phyloP scores from a whole-genome alignment of 2,888 invertebrate genomes.

The Xestoiulus laeticollis region DNA sequence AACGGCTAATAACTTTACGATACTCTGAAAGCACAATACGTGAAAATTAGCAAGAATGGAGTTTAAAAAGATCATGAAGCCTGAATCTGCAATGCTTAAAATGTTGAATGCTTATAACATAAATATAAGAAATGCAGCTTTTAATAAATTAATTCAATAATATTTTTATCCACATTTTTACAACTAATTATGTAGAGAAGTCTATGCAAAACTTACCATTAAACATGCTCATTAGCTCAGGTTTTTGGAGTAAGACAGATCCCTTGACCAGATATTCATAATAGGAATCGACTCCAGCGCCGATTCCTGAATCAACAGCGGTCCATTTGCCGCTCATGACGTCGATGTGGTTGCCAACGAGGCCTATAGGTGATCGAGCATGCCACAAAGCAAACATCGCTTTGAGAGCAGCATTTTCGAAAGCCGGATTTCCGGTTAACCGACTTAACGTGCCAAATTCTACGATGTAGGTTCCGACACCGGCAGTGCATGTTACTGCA shows the following conservation, averaged over 20 bases:
- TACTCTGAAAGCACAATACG: constrained; percentile 62
- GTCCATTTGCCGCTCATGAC: not conserved
- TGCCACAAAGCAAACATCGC: constrained; percentile 70
- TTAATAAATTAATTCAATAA: too few relatives aligned
- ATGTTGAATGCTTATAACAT: too few relatives aligned
- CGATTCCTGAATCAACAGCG: constrained; percentile 67
- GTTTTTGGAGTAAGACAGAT: constrained; percentile 86
- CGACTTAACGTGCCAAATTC: constrained; percentile 95
- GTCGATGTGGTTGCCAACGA: constrained; percentile 88
- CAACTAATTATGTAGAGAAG: too few relatives aligned
- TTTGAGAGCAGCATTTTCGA: constrained; percentile 83
- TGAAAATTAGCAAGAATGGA: too few relatives aligned
- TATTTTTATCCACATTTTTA: too few relatives aligned
- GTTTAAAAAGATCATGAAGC: too few relatives aligned
- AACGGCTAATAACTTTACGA: constrained; percentile 65
- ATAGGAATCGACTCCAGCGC: constrained; percentile 73
- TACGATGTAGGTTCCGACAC: constrained; percentile 95
- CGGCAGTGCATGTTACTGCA: constrained; percentile 96
- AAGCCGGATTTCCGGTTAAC: constrained; percentile 91
- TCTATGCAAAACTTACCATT: constrained; percentile 65
- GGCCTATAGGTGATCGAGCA: constrained; percentile 63
- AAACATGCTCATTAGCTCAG: constrained; percentile 92
- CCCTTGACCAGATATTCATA: constrained; percentile 74
- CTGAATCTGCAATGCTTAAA: too few relatives aligned
- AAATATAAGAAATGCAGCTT: too few relatives aligned